These are phyloP conservation scores for Aphrophora alni DNA, from an alignment of 2,888 invertebrate species.

Conservation along the genomic window DNA sequence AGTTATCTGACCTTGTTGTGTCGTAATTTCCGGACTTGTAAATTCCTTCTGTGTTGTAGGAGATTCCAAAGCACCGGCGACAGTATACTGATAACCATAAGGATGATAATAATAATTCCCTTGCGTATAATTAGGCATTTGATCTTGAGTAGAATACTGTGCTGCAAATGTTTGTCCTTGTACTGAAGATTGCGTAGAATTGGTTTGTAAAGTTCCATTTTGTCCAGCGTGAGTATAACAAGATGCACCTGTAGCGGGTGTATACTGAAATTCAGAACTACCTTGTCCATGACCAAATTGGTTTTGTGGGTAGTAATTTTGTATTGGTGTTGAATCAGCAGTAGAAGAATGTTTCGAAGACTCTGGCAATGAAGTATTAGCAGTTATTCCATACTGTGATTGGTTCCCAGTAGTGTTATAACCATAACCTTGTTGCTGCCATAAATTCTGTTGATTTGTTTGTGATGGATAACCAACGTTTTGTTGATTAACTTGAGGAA, in stretches of 20 bases:
- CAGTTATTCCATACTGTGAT: not conserved
- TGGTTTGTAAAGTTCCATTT: conserved; percentile 61
- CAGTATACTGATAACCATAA: conserved; percentile 59
- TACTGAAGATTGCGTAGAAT: conserved; percentile 57
- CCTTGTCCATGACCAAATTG: conserved; percentile 12
- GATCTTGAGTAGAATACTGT: conserved; percentile 43
- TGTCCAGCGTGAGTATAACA: conserved; percentile 62
- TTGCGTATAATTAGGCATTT: conserved; percentile 28
- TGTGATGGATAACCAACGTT: not conserved
- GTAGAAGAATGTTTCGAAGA: not conserved
- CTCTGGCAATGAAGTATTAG: not conserved
- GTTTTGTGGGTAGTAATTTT: conserved; percentile 12
- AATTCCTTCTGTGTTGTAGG: conserved; percentile 21
- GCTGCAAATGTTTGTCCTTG: conserved; percentile 46
- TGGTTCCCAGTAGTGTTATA: not conserved
- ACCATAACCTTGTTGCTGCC: not conserved
- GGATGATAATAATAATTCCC: conserved; percentile 58
- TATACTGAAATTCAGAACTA: conserved; percentile 41
- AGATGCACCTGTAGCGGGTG: conserved; percentile 45
- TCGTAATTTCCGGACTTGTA: conserved; percentile 6
- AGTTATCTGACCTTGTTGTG: conserved; percentile 52
- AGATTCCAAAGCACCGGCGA: conserved; percentile 21
- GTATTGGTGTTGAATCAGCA: not conserved
- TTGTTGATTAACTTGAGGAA: not conserved
- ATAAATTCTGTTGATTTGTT: not conserved